Percentiles rank a stretch among this genome's conserved stretches.
Conservation (phyloP, 2,888 invertebrate species). For the Eupsilia transversa region DNA sequence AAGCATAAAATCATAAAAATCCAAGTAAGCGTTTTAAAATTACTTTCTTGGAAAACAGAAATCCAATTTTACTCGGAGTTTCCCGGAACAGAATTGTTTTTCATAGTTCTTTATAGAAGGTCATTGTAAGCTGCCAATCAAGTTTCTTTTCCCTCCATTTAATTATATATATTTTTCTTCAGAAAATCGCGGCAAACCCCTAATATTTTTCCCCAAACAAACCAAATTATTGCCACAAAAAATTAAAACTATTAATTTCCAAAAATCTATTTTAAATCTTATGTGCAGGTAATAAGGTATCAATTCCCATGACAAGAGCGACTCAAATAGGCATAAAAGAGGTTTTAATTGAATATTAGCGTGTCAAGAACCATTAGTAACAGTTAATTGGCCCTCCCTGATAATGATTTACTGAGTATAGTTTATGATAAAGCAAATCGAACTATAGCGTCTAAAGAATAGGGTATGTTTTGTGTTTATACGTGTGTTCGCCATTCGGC, state of each 20-base stretch:
- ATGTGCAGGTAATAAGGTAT: constrained; percentile 48
- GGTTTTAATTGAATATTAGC: constrained; percentile 79
- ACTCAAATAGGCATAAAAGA: constrained; percentile 56
- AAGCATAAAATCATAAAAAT: neutral
- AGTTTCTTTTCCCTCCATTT: constrained; percentile 19
- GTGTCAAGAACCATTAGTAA: constrained; percentile 77
- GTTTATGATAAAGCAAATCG: constrained; percentile 35
- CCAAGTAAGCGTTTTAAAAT: neutral
- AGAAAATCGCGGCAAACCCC: constrained; percentile 24
- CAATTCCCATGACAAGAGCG: constrained; percentile 44
- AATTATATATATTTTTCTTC: constrained; percentile 48
- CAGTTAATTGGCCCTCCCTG: constrained; percentile 67
- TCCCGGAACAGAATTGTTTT: constrained; percentile 26
- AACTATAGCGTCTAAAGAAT: neutral
- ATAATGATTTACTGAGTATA: constrained; percentile 67
- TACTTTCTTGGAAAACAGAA: constrained; percentile 21
- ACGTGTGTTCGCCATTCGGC: constrained; percentile 25
- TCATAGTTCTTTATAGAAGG: constrained; percentile 8
- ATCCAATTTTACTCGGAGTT: constrained; percentile 30
- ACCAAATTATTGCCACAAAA: constrained; percentile 67
- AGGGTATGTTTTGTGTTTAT: constrained; percentile 40
- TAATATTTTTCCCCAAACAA: constrained; percentile 64
- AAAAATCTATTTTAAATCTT: constrained; percentile 52
- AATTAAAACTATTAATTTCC: constrained; percentile 30
- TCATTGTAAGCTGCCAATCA: constrained; percentile 45